phyloP scores from a whole-genome alignment of 2,888 invertebrate genomes.

The Cryptocheilus praepositus region DNA sequence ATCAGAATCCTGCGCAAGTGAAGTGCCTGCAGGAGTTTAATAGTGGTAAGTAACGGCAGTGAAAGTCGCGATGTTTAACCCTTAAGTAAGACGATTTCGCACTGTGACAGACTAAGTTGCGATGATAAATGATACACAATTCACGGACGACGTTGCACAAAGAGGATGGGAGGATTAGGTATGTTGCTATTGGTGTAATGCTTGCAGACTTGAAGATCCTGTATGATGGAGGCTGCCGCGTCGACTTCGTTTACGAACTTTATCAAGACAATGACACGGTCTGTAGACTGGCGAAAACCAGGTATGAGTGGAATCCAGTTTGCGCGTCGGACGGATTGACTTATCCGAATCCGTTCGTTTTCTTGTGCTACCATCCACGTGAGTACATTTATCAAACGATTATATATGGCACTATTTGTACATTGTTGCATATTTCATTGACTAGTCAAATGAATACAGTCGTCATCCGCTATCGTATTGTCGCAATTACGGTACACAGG shows the following conservation, averaged over 20 bases:
- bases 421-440: too few species aligned
- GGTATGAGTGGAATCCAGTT: conserved; percentile 64
- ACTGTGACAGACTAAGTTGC: neutral
- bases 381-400: conserved; percentile 36
- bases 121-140: neutral
- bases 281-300: conserved; percentile 52
- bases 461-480: too few species aligned
- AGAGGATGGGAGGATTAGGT: neutral
- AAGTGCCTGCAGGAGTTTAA: conserved; percentile 55
- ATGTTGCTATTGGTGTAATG: conserved; percentile 6
- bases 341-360: conserved; percentile 62
- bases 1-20: conserved; percentile 58
- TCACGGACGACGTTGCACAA: too few species aligned
- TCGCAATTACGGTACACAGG: too few species aligned
- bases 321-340: conserved; percentile 59
- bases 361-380: conserved; percentile 57
- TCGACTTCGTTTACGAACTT: conserved; percentile 48
- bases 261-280: conserved; percentile 40
- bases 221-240: conserved; percentile 61
- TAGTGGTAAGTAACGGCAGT: conserved; percentile 24
- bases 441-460: too few species aligned
- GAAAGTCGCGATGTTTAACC: conserved; percentile 5
- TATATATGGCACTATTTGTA: too few species aligned
- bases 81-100: neutral
- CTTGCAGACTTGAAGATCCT: conserved; percentile 53